These are phyloP conservation scores for Podotricha telesiphe DNA, from an alignment of 2,888 invertebrate species.

Conservation along the genomic window DNA sequence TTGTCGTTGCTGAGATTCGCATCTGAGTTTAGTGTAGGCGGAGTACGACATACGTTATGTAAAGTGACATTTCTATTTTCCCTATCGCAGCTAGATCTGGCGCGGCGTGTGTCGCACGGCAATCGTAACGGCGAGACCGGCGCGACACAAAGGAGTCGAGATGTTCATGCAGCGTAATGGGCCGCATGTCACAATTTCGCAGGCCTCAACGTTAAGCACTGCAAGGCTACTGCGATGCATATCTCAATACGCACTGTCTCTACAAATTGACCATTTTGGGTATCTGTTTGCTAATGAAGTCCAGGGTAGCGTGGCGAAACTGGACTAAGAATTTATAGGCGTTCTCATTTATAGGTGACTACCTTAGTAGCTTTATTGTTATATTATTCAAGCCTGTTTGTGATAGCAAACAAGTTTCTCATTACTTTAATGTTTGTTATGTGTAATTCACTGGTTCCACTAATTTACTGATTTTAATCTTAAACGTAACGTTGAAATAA, in stretches of 20 bases:
- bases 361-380: constrained; percentile 65
- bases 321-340: constrained; percentile 73
- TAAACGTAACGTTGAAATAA: constrained; percentile 1
- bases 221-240: constrained; percentile 76
- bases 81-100: constrained; percentile 78
- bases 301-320: constrained; percentile 68
- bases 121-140: constrained; percentile 77
- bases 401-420: constrained; percentile 47
- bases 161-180: constrained; percentile 77
- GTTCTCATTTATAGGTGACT: constrained; percentile 53
- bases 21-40: constrained; percentile 55
- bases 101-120: constrained; percentile 67
- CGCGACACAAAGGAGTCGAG: constrained; percentile 78
- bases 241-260: constrained; percentile 73
- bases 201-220: constrained; percentile 59
- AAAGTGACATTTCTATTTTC: constrained; percentile 81
- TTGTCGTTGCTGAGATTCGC: constrained; percentile 39
- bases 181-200: constrained; percentile 73
- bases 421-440: constrained; percentile 26
- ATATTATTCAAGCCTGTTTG: constrained; percentile 63
- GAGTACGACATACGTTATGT: constrained; percentile 68
- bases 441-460: constrained; percentile 19
- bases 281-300: constrained; percentile 82
- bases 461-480: constrained; percentile 27
- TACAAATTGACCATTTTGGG: constrained; percentile 81